phyloP scores from a whole-genome alignment of 2,888 invertebrate genomes.

The Trissoscelio sp. region DNA sequence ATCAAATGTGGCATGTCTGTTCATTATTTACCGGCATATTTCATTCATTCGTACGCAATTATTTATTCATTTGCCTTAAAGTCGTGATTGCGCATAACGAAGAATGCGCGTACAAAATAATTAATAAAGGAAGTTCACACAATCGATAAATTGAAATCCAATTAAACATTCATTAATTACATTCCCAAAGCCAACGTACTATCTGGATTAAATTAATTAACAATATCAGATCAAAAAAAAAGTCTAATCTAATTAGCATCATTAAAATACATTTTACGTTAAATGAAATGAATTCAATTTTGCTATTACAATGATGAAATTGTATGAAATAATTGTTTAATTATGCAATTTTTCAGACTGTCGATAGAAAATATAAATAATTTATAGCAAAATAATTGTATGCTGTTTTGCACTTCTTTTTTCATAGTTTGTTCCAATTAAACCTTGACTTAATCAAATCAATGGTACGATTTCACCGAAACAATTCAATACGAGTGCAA shows the following conservation, averaged over 20 bases:
- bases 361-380: no score
- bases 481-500: conserved; percentile 5
- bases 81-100: background rate
- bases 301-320: no score
- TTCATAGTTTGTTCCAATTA: background rate
- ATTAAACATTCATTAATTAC: conserved; percentile 3
- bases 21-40: background rate
- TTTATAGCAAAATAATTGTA: background rate
- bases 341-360: no score
- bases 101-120: background rate
- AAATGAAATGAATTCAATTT: no score
- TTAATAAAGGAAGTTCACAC: background rate
- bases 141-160: background rate
- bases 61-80: background rate
- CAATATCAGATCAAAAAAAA: background rate
- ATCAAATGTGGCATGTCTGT: no score
- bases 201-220: background rate
- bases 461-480: conserved; percentile 1
- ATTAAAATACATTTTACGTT: no score
- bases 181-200: background rate
- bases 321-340: no score
- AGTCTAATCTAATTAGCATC: background rate
- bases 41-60: background rate
- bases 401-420: background rate
- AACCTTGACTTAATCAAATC: background rate